Base-by-base conservation (phyloP, 2,888 invertebrate species). In the Lysandra coridon region DNA sequence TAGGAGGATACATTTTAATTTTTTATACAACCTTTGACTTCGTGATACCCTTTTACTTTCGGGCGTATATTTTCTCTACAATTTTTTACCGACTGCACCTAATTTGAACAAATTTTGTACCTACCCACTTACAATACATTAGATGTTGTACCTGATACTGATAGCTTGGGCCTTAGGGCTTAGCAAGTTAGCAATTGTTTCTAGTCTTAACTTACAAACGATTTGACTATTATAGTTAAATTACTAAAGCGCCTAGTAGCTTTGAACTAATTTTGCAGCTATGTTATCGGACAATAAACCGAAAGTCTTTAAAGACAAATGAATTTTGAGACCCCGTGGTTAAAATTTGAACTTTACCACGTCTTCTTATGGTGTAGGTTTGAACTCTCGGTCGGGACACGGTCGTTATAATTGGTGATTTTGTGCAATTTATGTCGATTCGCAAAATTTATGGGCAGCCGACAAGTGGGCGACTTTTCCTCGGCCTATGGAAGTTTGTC, bases 381-480 rank as follows among this genome's bases (percentile, higher is more conserved):
- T 89, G 85, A 88, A 85, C 83, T 84, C 85, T 12, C 86, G 86
- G 88, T 88, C 88, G 89, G 86, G 88, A 90, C 90, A 91, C 90
- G 91, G 90, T 90, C 89, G 89, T 89, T 90, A 90, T 93, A 92
- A 93, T 92, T 92, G 91, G 90, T 86, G 92, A 93, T 92, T 93
- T 93, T 89, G 90, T 89, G 90, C 91, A 93, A 93, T 93, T 93
- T 93, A 94, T 93, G 90, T 91, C 91, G 90, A 92, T 91, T 89
- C 89, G 83, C 85, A 89, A 91, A 93, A 93, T 93, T 94, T 93
- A 93, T 91, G 93, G 91, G 87, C 92, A 91, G 91, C 91, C 90
- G 92, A 92, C 93, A 93, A 90, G 91, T 90, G 91, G 90, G 88
- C 90, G 90, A 92, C 89, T 87, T 85, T 88, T 89, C 84, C 86